phyloP scores from a whole-genome alignment of 2,888 invertebrate genomes.

The Polia nebulosa region DNA sequence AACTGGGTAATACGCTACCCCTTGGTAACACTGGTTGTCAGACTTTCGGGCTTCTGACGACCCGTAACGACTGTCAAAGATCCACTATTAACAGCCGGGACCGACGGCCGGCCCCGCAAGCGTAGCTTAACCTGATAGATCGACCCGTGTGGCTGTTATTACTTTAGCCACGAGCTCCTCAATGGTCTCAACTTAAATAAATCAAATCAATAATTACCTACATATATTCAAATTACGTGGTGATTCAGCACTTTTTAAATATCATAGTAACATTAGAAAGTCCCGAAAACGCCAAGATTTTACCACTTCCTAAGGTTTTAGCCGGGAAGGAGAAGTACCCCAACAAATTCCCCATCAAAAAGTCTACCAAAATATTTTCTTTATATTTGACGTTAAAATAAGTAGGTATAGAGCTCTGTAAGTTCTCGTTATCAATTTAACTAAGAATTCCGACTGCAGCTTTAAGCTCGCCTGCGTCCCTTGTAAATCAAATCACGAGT shows the following conservation, averaged over 20 bases:
- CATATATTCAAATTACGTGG: neutral
- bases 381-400: neutral
- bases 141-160: too few relatives aligned
- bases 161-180: too few relatives aligned
- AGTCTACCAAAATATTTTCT: neutral
- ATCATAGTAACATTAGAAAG: neutral
- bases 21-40: too few relatives aligned
- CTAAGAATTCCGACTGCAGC: neutral
- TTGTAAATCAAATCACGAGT: slow-evolving; percentile 10
- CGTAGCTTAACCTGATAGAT: too few relatives aligned
- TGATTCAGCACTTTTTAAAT: neutral
- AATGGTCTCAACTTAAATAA: too few relatives aligned
- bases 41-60: too few relatives aligned
- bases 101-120: too few relatives aligned
- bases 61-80: too few relatives aligned
- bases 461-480: slow-evolving; percentile 4
- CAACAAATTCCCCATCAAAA: neutral
- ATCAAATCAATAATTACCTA: neutral
- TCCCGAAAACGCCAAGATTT: neutral
- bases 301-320: neutral
- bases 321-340: neutral
- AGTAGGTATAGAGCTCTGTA: neutral
- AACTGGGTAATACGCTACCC: too few relatives aligned
- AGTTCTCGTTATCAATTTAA: slow-evolving; percentile 4
- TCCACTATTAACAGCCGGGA: too few relatives aligned